Evolutionary conservation across 2,797 vertebrate species (phyloP).

Genomic region (Aulostomus chinensis): DNA sequence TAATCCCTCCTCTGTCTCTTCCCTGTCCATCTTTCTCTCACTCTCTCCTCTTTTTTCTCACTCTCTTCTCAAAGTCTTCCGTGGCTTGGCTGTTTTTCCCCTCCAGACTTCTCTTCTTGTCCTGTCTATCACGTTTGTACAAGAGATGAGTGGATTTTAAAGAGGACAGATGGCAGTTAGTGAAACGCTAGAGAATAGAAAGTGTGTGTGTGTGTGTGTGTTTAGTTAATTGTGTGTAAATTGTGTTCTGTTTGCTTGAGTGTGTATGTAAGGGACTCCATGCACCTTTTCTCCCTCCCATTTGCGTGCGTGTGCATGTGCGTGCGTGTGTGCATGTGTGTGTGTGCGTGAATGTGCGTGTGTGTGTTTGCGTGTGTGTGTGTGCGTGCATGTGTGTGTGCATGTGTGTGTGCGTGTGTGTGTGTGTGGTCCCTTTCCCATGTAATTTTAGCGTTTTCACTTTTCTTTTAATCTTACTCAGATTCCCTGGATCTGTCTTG

Average conservation of each 20-base stretch:
- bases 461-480: slow-evolving; percentile 46
- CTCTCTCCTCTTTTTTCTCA: neutral
- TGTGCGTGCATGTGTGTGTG: neutral
- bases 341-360: neutral
- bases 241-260: neutral
- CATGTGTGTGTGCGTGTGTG: neutral
- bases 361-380: neutral
- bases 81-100: slow-evolving; percentile 2
- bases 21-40: slow-evolving; percentile 5
- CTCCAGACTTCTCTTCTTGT: slow-evolving; percentile 3
- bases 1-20: slow-evolving; percentile 43
- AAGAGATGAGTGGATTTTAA: slow-evolving; percentile 36
- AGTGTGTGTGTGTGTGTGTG: neutral
- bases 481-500: slow-evolving; percentile 30
- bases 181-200: neutral
- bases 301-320: no score
- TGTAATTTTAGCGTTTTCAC: slow-evolving; percentile 44
- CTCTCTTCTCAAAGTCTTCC: slow-evolving; percentile 4
- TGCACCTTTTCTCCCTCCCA: slow-evolving; percentile 3
- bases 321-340: no score
- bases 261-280: slow-evolving; percentile 7
- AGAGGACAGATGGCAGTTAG: slow-evolving; percentile 9
- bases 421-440: slow-evolving; percentile 14
- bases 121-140: slow-evolving; percentile 12
- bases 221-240: slow-evolving; percentile 7